Evolutionary conservation across 2,797 vertebrate species (phyloP), one percentile per base, ranked within the genome.

Genomic region (Sebastes oblongus): DNA sequence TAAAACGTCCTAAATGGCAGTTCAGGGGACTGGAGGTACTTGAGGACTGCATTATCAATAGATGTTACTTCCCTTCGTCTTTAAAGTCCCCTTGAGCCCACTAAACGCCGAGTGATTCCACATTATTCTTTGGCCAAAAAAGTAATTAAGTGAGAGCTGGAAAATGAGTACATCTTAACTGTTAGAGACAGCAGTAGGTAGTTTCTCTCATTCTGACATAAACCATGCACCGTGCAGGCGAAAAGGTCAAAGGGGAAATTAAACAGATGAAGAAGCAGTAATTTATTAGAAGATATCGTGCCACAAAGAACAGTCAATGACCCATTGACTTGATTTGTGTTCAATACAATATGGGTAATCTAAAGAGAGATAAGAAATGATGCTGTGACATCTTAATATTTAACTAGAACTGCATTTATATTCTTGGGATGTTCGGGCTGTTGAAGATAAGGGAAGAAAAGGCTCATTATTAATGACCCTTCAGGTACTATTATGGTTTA

Each of bases 161-260:
- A 62, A 65, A 61, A 66, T 27, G n/a, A 64, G 36, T 27, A 52
- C 8, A 61, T 66, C 27, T 12, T 10, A 42, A 36, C 20, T 29
- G 27, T 65, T n/a, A 34, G 6, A 55, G 10, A 54, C 16, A 25
- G 4, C 36, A 68, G 18, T 50, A 6, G 10, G n/a, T 18, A 12
- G 58, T 61, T 32, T 61, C 34, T 75, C 60, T 66, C 2, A 1
- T 20, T 46, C 11, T 72, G 59, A 70, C 22, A 36, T 11, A 6
- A 39, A 62, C 22, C 7, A 22, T 18, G 20, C 12, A 4, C 36
- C 12, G 10, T 73, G 24, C 25, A 11, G 32, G 25, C 10, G 29
- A 66, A 81, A 83, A 77, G 62, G 62, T 88, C 72, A 80, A 30
- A 10, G 10, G 13, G 73, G 77, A 84, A 85, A 73, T 82, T 22